These are phyloP conservation scores for Patagioenas fasciata DNA, from an alignment of 2,113 vertebrate species.

Conservation along the genomic window DNA sequence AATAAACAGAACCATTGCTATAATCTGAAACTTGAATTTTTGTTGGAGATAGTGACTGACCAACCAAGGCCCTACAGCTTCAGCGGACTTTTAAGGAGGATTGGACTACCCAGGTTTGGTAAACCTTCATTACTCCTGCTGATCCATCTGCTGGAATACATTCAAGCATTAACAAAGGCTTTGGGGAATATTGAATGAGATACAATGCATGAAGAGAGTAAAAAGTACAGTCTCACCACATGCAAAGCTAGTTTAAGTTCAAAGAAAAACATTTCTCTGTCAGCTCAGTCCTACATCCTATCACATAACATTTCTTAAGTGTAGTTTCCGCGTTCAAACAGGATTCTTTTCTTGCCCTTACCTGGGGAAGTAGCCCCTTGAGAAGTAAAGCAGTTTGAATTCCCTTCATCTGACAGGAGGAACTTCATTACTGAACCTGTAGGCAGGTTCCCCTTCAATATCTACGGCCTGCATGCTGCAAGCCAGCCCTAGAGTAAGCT, in stretches of 20 bases:
- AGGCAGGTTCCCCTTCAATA: neutral
- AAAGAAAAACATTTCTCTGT: neutral
- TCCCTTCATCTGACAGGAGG: neutral
- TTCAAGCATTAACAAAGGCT: neutral
- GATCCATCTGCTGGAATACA: neutral
- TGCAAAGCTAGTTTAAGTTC: neutral
- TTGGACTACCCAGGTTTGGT: neutral
- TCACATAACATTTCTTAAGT: neutral
- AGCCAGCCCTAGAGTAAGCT: neutral
- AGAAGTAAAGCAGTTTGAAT: neutral
- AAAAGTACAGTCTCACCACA: neutral
- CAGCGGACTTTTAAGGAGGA: neutral
- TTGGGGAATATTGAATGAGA: neutral
- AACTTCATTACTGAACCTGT: neutral
- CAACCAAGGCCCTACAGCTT: neutral
- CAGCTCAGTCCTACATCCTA: neutral
- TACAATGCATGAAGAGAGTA: rapidly evolving
- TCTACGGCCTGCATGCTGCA: neutral
- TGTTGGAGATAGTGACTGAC: neutral
- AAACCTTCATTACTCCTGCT: neutral
- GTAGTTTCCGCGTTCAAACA: neutral
- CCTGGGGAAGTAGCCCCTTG: neutral
- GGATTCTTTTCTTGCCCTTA: neutral
- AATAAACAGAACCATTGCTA: neutral
- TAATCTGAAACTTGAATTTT: neutral